Evolutionary conservation across 1,140 invertebrate species (phyloP).

Genomic region (Habropoda laboriosa): DNA sequence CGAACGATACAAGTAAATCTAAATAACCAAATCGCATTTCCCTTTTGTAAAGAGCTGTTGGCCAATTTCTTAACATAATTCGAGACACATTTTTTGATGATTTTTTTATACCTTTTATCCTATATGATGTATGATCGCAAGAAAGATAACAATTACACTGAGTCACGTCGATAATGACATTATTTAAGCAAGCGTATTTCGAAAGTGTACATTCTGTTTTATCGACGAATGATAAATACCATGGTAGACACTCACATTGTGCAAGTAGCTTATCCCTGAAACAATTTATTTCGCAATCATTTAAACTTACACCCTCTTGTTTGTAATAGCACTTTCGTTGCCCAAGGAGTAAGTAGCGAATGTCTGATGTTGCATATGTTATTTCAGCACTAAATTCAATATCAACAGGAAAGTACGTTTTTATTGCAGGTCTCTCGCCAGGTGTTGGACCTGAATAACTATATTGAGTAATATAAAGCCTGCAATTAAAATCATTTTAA

Average conservation of each 20-base stretch:
- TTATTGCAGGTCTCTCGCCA: background rate
- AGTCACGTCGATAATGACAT: background rate
- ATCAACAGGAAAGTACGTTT: background rate
- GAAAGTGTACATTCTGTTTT: background rate
- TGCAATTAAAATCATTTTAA: background rate
- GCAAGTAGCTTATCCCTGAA: background rate
- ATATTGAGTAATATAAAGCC: background rate
- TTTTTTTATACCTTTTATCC: background rate
- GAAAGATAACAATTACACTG: background rate
- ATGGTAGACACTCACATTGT: slow-evolving; percentile 22
- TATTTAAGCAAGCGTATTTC: slow-evolving; percentile 10
- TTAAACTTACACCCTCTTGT: background rate
- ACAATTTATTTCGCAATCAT: background rate
- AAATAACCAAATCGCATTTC: slow-evolving; percentile 90
- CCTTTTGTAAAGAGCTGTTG: slow-evolving; percentile 87
- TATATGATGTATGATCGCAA: slow-evolving; percentile 42
- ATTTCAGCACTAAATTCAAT: slow-evolving; percentile 13
- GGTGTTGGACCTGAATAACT: background rate
- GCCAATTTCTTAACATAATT: slow-evolving; percentile 80
- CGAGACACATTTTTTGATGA: background rate
- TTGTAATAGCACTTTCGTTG: slow-evolving; percentile 33
- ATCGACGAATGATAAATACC: slow-evolving; percentile 14
- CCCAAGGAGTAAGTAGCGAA: slow-evolving; percentile 1
- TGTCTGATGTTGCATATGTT: slow-evolving; percentile 7
- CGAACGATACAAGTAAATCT: slow-evolving; percentile 86